Evolutionary conservation across 1,140 invertebrate species (phyloP).

Genomic region (Lerema accius): DNA sequence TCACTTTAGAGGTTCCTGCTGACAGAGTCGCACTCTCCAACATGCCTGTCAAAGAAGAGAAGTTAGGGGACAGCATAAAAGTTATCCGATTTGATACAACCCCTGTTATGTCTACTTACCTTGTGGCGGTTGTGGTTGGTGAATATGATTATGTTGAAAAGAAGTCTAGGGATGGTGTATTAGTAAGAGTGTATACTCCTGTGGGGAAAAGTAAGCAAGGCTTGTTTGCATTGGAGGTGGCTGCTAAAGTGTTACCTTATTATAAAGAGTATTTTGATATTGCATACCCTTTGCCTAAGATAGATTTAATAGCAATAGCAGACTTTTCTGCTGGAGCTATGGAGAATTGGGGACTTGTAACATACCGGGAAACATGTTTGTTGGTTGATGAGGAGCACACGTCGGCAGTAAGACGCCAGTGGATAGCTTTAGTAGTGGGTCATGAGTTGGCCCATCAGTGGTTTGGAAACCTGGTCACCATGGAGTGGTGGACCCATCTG

Average conservation of each 20-base stretch:
- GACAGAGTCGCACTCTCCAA: slow-evolving; percentile 95
- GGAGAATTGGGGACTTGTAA: slow-evolving; percentile 96
- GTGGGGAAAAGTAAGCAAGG: slow-evolving; percentile 96
- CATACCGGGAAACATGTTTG: slow-evolving; percentile 90
- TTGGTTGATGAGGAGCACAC: slow-evolving; percentile 93
- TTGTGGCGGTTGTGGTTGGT: slow-evolving; percentile 96
- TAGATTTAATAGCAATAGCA: slow-evolving; percentile 97
- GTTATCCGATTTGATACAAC: slow-evolving; percentile 92
- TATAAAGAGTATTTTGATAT: slow-evolving; percentile 98
- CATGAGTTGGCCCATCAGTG: slow-evolving; percentile 96
- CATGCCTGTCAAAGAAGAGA: slow-evolving; percentile 91
- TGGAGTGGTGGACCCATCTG: slow-evolving; percentile 94
- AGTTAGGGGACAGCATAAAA: slow-evolving; percentile 79
- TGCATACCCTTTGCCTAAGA: slow-evolving; percentile 97
- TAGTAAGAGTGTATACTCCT: slow-evolving; percentile 96
- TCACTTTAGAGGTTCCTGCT: slow-evolving; percentile 91
- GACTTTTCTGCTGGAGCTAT: slow-evolving; percentile 97
- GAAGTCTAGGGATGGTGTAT: slow-evolving; percentile 90
- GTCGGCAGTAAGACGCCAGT: slow-evolving; percentile 91
- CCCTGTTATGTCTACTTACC: slow-evolving; percentile 98
- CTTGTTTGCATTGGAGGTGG: slow-evolving; percentile 94
- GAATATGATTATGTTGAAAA: slow-evolving; percentile 97
- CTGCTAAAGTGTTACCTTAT: slow-evolving; percentile 93
- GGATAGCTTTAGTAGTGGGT: slow-evolving; percentile 93
- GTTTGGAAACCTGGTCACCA: slow-evolving; percentile 95